A percentile compares a stretch with the other conserved stretches of the same genome.
These are phyloP conservation scores for Cuculus canorus DNA, from an alignment of 2,797 vertebrate genomes.

Conservation along the genomic window DNA sequence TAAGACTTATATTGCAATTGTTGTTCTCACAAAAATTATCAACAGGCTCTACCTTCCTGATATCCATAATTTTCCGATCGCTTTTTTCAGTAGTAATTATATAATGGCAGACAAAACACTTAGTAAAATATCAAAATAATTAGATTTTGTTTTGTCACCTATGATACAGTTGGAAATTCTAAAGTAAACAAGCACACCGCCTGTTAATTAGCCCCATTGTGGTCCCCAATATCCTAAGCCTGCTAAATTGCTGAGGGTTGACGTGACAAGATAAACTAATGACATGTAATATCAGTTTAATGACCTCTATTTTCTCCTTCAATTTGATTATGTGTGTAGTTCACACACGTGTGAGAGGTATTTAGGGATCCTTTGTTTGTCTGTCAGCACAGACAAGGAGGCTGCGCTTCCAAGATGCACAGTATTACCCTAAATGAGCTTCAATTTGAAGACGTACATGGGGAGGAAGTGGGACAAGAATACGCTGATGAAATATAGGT, in stretches of 20 bases:
- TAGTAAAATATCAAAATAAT: constrained; percentile 67
- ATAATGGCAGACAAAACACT: constrained; percentile 20
- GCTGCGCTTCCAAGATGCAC: neutral
- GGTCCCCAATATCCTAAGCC: neutral
- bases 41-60: constrained; percentile 25
- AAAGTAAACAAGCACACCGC: constrained; percentile 32
- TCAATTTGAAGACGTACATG: neutral
- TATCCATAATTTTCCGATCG: constrained; percentile 28
- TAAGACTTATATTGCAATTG: constrained; percentile 6
- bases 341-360: constrained; percentile 2
- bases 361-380: constrained; percentile 38
- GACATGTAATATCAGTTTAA: constrained; percentile 57
- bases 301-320: constrained; percentile 40
- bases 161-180: constrained; percentile 23
- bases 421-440: constrained; percentile 25
- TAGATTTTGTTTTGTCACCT: constrained; percentile 56
- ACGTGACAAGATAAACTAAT: constrained; percentile 46
- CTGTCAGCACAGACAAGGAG: neutral
- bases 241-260: constrained; percentile 46
- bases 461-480: neutral
- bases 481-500: neutral
- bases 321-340: constrained; percentile 1
- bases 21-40: constrained; percentile 39
- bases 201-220: constrained; percentile 30
- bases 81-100: constrained; percentile 34